Evolutionary conservation across 2,888 invertebrate species (phyloP).

Genomic region (Drosophila maculinotata): DNA sequence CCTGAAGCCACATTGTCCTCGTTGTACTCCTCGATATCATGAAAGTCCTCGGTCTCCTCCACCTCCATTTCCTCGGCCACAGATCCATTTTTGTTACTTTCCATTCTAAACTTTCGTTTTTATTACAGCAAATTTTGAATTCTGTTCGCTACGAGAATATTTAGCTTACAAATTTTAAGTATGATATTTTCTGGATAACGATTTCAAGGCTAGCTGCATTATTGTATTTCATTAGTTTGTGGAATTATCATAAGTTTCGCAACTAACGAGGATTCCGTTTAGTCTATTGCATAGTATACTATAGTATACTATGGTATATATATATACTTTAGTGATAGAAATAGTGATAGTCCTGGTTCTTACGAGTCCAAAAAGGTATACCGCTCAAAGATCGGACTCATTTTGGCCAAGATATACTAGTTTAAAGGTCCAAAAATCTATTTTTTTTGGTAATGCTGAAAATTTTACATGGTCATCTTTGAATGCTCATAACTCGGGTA

Average conservation of each 20-base stretch:
- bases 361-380: too few relatives aligned
- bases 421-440: too few relatives aligned
- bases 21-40: conserved; percentile 85
- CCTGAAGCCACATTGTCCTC: conserved; percentile 77
- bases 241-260: not conserved
- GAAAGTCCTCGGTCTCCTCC: conserved; percentile 92
- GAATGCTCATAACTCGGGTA: too few relatives aligned
- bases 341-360: too few relatives aligned
- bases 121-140: conserved; percentile 23
- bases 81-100: conserved; percentile 34
- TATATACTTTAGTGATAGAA: too few relatives aligned
- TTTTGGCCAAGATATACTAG: too few relatives aligned
- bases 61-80: conserved; percentile 89
- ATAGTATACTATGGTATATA: too few relatives aligned
- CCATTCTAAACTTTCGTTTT: conserved; percentile 27
- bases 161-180: not conserved
- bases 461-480: too few relatives aligned
- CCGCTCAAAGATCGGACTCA: too few relatives aligned
- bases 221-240: not conserved
- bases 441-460: too few relatives aligned
- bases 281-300: too few relatives aligned
- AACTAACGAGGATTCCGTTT: too few relatives aligned
- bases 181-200: not conserved
- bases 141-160: not conserved
- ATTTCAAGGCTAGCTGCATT: conserved; percentile 6